A percentile compares a stretch with the other conserved stretches of the same genome.
These are phyloP conservation scores for Diploscapter pachys DNA, from an alignment of 1,140 invertebrate genomes.

Conservation along the genomic window DNA sequence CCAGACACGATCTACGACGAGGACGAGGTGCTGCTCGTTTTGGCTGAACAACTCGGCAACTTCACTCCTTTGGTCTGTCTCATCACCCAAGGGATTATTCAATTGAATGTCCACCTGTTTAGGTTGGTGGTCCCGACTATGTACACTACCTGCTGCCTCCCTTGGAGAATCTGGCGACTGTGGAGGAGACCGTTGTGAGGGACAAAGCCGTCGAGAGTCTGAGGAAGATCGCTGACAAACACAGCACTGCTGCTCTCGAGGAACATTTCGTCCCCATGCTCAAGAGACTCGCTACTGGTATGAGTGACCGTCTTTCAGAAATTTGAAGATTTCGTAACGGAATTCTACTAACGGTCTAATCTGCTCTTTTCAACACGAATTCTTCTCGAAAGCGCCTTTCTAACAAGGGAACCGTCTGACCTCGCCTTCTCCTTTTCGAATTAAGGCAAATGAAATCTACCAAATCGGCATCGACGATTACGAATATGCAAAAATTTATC, in stretches of 20 bases:
- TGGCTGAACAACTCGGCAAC: slow-evolving; percentile 95
- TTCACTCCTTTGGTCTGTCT: slow-evolving; percentile 74
- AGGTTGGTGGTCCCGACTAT: slow-evolving; percentile 85
- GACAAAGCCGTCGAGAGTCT: slow-evolving; percentile 98
- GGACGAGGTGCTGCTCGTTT: slow-evolving; percentile 92
- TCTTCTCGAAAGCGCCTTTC: too few species aligned
- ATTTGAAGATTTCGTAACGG: too few species aligned
- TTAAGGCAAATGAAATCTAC: too few species aligned
- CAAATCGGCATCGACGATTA: too few species aligned
- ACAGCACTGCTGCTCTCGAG: slow-evolving; percentile 81
- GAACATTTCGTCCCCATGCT: slow-evolving; percentile 88
- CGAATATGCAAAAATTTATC: too few species aligned
- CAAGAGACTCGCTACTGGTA: slow-evolving; percentile 71
- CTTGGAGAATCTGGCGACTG: slow-evolving; percentile 90
- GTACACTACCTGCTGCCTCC: slow-evolving; percentile 91
- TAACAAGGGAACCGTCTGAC: too few species aligned
- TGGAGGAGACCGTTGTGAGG: slow-evolving; percentile 98
- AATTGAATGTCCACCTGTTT: background rate
- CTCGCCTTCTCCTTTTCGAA: too few species aligned
- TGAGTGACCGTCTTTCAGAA: background rate
- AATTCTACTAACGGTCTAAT: too few species aligned
- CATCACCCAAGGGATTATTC: background rate
- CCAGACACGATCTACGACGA: slow-evolving; percentile 98
- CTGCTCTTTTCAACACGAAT: too few species aligned
- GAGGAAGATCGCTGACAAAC: slow-evolving; percentile 79